A percentile compares a stretch with the other conserved stretches of the same genome.
Evolutionary conservation across 1,140 invertebrate genomes (phyloP).

Genomic region (Orius laevigatus): DNA sequence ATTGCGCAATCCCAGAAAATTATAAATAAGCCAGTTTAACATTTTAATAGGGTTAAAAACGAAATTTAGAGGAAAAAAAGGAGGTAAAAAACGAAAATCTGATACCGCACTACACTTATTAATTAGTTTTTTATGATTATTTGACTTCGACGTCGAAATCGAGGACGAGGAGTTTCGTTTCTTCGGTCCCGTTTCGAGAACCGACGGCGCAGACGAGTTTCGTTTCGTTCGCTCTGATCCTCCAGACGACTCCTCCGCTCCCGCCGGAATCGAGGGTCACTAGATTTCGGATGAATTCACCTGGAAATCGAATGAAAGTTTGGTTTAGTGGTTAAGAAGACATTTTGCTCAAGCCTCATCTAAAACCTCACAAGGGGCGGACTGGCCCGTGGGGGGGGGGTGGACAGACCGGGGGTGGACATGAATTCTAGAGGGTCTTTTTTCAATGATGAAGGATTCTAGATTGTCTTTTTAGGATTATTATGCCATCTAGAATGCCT

Average conservation of each 20-base stretch:
- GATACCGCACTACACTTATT: neutral
- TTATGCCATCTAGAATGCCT: too few relatives aligned
- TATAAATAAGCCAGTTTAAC: constrained; percentile 5
- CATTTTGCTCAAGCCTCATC: too few relatives aligned
- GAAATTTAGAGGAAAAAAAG: constrained; percentile 5
- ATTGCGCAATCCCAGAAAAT: neutral
- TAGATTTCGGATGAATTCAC: constrained; percentile 89
- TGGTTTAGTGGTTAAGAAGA: too few relatives aligned
- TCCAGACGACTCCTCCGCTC: constrained; percentile 96
- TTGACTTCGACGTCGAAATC: constrained; percentile 77
- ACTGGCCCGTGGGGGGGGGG: too few relatives aligned
- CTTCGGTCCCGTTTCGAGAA: constrained; percentile 94
- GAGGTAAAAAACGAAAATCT: constrained; percentile 8
- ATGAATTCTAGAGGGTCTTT: too few relatives aligned
- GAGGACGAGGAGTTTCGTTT: constrained; percentile 93
- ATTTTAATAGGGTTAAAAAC: neutral
- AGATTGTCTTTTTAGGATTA: too few relatives aligned
- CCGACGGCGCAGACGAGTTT: constrained; percentile 97
- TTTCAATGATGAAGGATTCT: too few relatives aligned
- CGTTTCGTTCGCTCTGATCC: constrained; percentile 87
- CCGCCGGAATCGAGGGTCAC: constrained; percentile 87
- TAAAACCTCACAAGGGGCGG: too few relatives aligned
- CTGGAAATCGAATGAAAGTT: constrained; percentile 32
- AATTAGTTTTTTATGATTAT: constrained; percentile 4
- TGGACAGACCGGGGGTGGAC: too few relatives aligned